Conservation (phyloP, 2,888 invertebrate species). For the Diarsia brunnea region DNA sequence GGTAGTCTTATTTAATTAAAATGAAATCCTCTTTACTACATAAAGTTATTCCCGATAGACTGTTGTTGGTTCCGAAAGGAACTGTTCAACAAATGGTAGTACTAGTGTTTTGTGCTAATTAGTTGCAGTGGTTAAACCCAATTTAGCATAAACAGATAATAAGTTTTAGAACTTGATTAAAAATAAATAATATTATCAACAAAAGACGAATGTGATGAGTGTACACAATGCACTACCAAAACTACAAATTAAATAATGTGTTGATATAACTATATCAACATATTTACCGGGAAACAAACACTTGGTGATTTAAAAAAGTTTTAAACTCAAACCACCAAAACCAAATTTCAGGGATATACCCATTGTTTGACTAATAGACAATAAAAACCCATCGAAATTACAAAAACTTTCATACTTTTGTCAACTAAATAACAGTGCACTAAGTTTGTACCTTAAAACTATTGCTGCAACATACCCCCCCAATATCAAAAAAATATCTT, state of each 20-base stretch:
- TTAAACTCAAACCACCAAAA: conserved; percentile 14
- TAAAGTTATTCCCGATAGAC: background rate
- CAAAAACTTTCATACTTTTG: conserved; percentile 6
- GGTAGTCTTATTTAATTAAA: background rate
- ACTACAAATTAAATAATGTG: too few relatives aligned
- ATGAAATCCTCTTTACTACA: background rate
- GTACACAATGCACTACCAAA: conserved; percentile 22
- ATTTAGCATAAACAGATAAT: background rate
- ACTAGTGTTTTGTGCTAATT: background rate
- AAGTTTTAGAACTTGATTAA: conserved; percentile 4
- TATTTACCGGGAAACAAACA: conserved; percentile 9
- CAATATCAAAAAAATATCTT: background rate
- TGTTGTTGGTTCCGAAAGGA: background rate
- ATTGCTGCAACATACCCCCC: conserved; percentile 19
- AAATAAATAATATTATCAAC: conserved; percentile 17
- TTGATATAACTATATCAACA: conserved; percentile 13
- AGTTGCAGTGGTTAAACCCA: background rate
- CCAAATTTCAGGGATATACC: background rate
- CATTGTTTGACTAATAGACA: background rate
- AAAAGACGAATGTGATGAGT: background rate
- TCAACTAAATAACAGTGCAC: conserved; percentile 27
- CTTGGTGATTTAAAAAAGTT: conserved; percentile 15
- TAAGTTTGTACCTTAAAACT: background rate
- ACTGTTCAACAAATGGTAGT: background rate
- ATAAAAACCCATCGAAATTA: background rate